These are phyloP conservation scores for Scolanthus callimorphus DNA, from an alignment of 92 coral and sea anemone genomes.

Conservation along the genomic window DNA sequence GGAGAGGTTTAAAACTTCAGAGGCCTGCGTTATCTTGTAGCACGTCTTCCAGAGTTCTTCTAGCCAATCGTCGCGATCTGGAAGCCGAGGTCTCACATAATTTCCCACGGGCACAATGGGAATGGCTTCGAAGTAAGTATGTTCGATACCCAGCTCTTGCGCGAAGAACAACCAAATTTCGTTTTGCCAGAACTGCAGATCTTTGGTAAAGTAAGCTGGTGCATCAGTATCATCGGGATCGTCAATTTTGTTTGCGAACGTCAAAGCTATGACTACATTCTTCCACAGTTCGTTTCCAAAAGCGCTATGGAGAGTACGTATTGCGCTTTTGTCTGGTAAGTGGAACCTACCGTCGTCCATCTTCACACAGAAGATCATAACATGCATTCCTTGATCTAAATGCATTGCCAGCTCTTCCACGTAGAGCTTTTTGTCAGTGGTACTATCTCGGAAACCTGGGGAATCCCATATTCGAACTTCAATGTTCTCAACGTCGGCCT, in stretches of 20 bases:
- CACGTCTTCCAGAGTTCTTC: conserved; percentile 21
- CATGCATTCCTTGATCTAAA: too few species aligned
- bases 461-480: conserved; percentile 20
- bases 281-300: conserved; percentile 33
- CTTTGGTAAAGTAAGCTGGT: conserved; percentile 2
- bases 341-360: conserved; percentile 26
- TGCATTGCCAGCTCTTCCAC: too few species aligned
- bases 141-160: too few species aligned
- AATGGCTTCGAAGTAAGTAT: too few species aligned
- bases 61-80: conserved; percentile 25
- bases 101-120: conserved; percentile 46
- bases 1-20: conserved; percentile 6
- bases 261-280: conserved; percentile 27
- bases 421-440: background rate
- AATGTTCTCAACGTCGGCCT: background rate
- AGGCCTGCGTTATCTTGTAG: conserved; percentile 2
- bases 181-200: conserved; percentile 3
- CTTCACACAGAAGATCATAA: too few species aligned
- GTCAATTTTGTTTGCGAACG: too few species aligned
- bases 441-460: conserved; percentile 26
- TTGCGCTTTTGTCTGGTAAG: background rate
- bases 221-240: conserved; percentile 12
- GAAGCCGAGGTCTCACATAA: conserved; percentile 14
- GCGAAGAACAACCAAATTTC: background rate
- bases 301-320: conserved; percentile 5